phyloP scores from a whole-genome alignment of 1,140 invertebrate species.

The Leptonema lineaticorne region DNA sequence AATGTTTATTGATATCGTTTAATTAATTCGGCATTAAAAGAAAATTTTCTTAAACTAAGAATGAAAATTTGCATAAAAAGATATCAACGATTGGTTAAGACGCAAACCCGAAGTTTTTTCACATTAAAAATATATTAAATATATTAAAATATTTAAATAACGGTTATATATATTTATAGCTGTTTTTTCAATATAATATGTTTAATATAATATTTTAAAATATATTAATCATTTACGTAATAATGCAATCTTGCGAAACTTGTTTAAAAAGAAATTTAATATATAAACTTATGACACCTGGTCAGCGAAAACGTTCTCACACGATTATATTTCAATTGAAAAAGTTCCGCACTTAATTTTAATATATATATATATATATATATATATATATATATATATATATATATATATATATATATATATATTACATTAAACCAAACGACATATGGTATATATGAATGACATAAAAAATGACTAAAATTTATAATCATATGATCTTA shows the following conservation, averaged over 20 bases:
- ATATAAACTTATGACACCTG: slow-evolving; percentile 16
- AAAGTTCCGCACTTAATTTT: background rate
- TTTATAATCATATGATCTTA: no score
- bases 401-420: no score
- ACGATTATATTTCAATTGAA: background rate
- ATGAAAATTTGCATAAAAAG: background rate
- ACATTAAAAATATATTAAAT: background rate
- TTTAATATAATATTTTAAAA: background rate
- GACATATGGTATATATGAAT: background rate
- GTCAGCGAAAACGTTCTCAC: slow-evolving; percentile 22
- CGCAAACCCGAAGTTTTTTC: background rate
- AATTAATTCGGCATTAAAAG: no score
- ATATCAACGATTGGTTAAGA: background rate
- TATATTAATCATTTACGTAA: no score
- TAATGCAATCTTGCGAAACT: no score
- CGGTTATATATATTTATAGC: background rate
- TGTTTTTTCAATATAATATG: background rate
- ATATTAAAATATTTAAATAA: background rate
- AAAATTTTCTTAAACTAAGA: no score
- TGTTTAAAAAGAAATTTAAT: slow-evolving; percentile 26
- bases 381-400: no score
- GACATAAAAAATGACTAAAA: background rate
- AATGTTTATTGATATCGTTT: no score
- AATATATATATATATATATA: slow-evolving; percentile 1
- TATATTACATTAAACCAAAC: background rate